phyloP scores from a whole-genome alignment of 2,888 invertebrate genomes.

The Tenthredo livida region DNA sequence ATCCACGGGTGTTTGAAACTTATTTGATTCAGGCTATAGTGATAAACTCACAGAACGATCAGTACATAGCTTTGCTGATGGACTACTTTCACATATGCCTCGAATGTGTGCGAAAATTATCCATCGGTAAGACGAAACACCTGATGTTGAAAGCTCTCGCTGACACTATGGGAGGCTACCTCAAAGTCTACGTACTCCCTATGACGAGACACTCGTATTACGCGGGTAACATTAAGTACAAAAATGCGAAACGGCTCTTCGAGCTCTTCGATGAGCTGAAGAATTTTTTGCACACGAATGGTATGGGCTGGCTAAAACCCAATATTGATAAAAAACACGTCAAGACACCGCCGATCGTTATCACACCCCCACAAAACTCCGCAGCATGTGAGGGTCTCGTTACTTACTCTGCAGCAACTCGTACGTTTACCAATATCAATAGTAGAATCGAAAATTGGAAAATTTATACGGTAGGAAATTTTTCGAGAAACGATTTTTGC shows the following conservation, averaged over 20 bases:
- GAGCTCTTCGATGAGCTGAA: constrained; percentile 82
- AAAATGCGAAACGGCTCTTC: constrained; percentile 80
- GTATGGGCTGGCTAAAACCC: constrained; percentile 80
- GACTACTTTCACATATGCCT: constrained; percentile 72
- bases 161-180: constrained; percentile 82
- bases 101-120: constrained; percentile 67
- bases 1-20: neutral
- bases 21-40: constrained; percentile 63
- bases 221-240: constrained; percentile 81
- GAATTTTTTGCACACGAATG: constrained; percentile 81
- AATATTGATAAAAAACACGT: constrained; percentile 58
- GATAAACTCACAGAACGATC: constrained; percentile 68
- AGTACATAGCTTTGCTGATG: constrained; percentile 70
- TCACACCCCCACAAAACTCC: constrained; percentile 65
- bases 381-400: constrained; percentile 67
- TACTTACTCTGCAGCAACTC: constrained; percentile 58
- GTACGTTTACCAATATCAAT: constrained; percentile 46
- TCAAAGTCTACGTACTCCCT: constrained; percentile 82
- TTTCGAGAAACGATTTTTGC: neutral
- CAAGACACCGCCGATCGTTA: constrained; percentile 63
- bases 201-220: constrained; percentile 83
- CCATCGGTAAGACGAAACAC: constrained; percentile 71
- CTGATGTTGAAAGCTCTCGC: constrained; percentile 76
- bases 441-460: neutral
- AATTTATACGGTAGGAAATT: neutral